phyloP scores from a whole-genome alignment of 2,113 vertebrate genomes.

The Halcyon senegalensis region DNA sequence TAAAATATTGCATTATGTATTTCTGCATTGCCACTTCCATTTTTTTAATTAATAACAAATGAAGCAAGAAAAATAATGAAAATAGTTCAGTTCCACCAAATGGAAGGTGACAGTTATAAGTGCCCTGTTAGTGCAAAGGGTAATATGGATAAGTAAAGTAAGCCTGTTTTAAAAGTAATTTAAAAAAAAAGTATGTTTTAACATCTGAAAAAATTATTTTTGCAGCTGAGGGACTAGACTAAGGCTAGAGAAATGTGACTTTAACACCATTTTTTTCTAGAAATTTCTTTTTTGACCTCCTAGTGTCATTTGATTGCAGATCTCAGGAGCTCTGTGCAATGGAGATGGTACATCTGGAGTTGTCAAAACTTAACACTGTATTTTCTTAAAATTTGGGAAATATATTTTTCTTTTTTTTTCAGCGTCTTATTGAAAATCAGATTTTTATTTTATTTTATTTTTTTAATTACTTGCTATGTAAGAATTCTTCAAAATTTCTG shows the following conservation, averaged over 20 bases:
- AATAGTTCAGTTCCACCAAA: background rate
- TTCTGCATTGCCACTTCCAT: background rate
- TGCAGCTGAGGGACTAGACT: background rate
- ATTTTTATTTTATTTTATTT: background rate
- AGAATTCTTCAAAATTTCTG: background rate
- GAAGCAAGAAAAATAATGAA: background rate
- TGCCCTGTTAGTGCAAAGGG: background rate
- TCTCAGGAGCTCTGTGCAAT: background rate
- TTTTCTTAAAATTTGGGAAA: background rate
- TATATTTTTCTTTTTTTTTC: background rate
- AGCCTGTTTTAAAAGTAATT: background rate
- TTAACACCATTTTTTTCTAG: background rate
- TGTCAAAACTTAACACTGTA: fast-evolving
- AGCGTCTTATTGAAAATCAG: background rate
- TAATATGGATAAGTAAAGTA: background rate
- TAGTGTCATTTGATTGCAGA: background rate
- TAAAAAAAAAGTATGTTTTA: background rate
- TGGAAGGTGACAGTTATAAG: background rate
- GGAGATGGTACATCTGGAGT: background rate
- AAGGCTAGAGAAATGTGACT: background rate
- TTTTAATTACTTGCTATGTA: background rate
- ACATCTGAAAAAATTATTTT: background rate
- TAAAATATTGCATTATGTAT: background rate
- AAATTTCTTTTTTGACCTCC: background rate
- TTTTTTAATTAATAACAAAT: background rate